Base-by-base conservation (phyloP, 2,888 invertebrate species). In the Lepidocyrtinus sp. region DNA sequence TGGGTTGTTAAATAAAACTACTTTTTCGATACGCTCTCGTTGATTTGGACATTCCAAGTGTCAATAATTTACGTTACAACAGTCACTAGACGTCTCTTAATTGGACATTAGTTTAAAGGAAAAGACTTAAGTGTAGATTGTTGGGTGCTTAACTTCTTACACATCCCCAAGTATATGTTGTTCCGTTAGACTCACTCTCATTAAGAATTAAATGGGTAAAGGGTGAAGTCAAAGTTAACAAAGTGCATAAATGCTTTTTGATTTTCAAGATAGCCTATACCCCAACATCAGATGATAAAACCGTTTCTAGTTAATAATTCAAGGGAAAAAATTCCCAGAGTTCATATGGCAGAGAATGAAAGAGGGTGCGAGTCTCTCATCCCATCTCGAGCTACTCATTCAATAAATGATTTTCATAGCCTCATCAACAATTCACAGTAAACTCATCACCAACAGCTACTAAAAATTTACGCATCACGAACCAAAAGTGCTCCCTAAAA, bases 371-470 rank as follows among this genome's bases (percentile, higher is more conserved):
- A 68, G 68, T 27, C 22, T 22, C n/a, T n/a, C n/a, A n/a, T n/a
- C n/a, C n/a, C n/a, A n/a, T n/a, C n/a, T n/a, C n/a, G n/a, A n/a
- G n/a, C n/a, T n/a, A n/a, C n/a, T n/a, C 36, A 36, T 12, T 67
- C 72, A 77, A 75, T 75, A 75, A 77, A 59, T 67, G 72, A 70
- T 73, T 78, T 73, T 65, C 68, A 22, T 64, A 68, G 78, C 68
- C 79, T 79, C 79, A 79, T 79, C 74, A 79, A 74, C 46, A 74
- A 55, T 79, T 75, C 73, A 61, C 72, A 72, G 55, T 69, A 65
- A 64, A 21, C 61, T 63, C 69, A 74, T 46, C 65, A 65, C 15
- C 65, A 65, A n/a, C 70, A 71, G 62, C 27, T 69, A 65, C 7
- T 36, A 65, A 65, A n/a, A 15, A 55, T 55, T 55, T 55, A 63